phyloP scores from a whole-genome alignment of 2,113 vertebrate species.

The Scatophagus argus region DNA sequence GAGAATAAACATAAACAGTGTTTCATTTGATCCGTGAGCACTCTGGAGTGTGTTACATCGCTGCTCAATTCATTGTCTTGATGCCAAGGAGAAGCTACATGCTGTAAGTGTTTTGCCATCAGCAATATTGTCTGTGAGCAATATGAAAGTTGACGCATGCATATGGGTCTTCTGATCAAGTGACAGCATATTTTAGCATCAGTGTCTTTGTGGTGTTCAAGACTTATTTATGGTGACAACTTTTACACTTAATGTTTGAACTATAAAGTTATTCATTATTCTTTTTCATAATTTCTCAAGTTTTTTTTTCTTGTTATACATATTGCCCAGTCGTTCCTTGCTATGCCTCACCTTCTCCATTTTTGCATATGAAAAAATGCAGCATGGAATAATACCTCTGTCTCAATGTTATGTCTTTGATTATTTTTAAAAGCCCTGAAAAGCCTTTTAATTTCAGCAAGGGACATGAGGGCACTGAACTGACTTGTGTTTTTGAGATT shows the following conservation, averaged over 20 bases:
- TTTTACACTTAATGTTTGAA: not conserved
- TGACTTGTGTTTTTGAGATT: not conserved
- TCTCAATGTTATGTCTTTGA: too few species aligned
- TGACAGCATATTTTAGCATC: slow-evolving; percentile 27
- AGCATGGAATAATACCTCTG: not conserved
- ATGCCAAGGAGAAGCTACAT: slow-evolving; percentile 1
- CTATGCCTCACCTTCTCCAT: not conserved
- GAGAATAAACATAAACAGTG: slow-evolving; percentile 59
- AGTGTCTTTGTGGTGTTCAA: slow-evolving; percentile 17
- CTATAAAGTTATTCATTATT: slow-evolving; percentile 1
- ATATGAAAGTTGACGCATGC: slow-evolving; percentile 46
- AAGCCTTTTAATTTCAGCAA: not conserved
- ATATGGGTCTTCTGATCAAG: slow-evolving; percentile 52
- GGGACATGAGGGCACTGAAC: not conserved
- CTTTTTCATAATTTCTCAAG: not conserved
- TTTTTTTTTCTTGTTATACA: not conserved
- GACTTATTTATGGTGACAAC: slow-evolving; percentile 7
- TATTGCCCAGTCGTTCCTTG: not conserved
- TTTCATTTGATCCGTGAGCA: slow-evolving; percentile 42
- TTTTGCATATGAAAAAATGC: not conserved
- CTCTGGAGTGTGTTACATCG: slow-evolving; percentile 15
- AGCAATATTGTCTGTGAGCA: slow-evolving; percentile 14
- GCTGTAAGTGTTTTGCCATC: slow-evolving; percentile 6
- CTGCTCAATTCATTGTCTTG: slow-evolving; percentile 22
- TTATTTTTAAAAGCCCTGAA: not conserved